Evolutionary conservation across 1,140 invertebrate species (phyloP), one percentile per base, ranked within the genome.

Genomic region (Bombus huntii): DNA sequence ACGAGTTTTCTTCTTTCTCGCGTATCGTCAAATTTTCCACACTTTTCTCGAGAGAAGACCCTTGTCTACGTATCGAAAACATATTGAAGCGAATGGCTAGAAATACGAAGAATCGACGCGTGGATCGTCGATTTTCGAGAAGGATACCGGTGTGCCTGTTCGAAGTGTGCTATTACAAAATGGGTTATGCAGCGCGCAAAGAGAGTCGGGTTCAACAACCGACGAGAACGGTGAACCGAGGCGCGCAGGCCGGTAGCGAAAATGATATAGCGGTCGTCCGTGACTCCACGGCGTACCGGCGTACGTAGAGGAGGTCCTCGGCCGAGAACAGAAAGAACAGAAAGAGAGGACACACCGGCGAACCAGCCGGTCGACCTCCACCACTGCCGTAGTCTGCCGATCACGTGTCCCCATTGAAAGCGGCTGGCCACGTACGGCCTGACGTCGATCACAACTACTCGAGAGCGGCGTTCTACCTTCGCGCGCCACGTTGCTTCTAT

Each of bases 121-220:
- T 15, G 37, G 62, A n/a, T 9, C 44, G 80, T 65, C 66, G 66
- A 87, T 90, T 89, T 89, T 68, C 84, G 71, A 74, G 85, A 83
- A 87, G 88, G 83, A 90, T 85, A 82, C 79, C 73, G 86, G 79
- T 86, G 86, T 84, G 83, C 81, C 86, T 90, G 92, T 92, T 92
- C 93, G 92, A 95, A 95, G 94, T 95, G 93, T 94, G 93, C 94
- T 95, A 93, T 95, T 95, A 95, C 94, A 95, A 95, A 95, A 95
- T 95, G 92, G 94, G 94, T 95, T 95, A 95, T 94, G 94, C 93
- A 93, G 94, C 94, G 92, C 92, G 91, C 92, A 92, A 89, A 94
- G 93, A 94, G 92, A 89, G 91, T 91, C 85, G 92, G 87, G 94
- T 94, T 95, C 93, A 93, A 93, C 90, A 93, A 95, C 94, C 94